These are phyloP conservation scores for Patiria miniata DNA, from an alignment of 35 echinoderm and acorn worm species.

Conservation along the genomic window DNA sequence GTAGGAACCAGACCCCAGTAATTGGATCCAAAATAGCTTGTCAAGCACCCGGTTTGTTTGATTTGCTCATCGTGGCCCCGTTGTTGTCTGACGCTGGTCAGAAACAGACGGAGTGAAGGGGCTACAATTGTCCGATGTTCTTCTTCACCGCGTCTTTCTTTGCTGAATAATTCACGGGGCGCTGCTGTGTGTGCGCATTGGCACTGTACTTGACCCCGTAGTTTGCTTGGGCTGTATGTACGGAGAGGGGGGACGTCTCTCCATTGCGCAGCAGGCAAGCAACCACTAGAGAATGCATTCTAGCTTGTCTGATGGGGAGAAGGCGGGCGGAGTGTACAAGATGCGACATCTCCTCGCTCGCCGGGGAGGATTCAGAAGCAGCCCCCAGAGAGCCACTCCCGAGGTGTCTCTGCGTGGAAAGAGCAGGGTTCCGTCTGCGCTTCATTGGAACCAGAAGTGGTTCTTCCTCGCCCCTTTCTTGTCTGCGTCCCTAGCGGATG, in stretches of 20 bases:
- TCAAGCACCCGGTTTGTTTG: slow-evolving; percentile 28
- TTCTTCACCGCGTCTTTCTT: not conserved
- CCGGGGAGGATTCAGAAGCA: slow-evolving; percentile 21
- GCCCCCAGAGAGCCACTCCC: slow-evolving; percentile 10
- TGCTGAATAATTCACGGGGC: slow-evolving; percentile 24
- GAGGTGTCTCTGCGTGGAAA: slow-evolving; percentile 20
- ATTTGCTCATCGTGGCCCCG: slow-evolving; percentile 9
- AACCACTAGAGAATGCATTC: slow-evolving; percentile 22
- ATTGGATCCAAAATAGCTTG: not conserved
- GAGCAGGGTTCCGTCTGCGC: slow-evolving; percentile 39
- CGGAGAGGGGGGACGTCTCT: too few relatives aligned
- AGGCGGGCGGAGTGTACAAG: slow-evolving; percentile 33
- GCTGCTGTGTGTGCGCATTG: not conserved
- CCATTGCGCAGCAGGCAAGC: slow-evolving; percentile 15
- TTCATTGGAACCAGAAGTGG: slow-evolving; percentile 37
- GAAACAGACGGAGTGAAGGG: not conserved
- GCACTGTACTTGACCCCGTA: slow-evolving; percentile 23
- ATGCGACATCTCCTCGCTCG: slow-evolving; percentile 37
- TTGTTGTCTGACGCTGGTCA: not conserved
- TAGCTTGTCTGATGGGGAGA: slow-evolving; percentile 20
- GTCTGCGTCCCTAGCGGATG: not conserved
- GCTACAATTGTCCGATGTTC: not conserved
- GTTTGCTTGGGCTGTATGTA: not conserved
- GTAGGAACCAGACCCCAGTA: not conserved
- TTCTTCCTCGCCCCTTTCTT: not conserved